phyloP scores from a whole-genome alignment of 2,888 invertebrate species.

The Diabrotica balteata region DNA sequence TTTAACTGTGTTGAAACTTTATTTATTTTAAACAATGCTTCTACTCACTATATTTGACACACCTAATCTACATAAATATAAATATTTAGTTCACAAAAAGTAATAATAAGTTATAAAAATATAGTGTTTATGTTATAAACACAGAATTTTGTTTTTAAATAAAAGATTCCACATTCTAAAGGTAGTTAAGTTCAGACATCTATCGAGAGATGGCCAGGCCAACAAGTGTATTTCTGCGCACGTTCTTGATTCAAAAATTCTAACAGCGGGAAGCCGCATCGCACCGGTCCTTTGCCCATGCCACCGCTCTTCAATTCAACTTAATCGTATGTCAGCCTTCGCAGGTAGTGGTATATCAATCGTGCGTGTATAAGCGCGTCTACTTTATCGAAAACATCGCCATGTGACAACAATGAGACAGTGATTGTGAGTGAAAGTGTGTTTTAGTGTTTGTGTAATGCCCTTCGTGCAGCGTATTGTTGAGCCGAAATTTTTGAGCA shows the following conservation, averaged over 20 bases:
- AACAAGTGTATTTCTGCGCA: slow-evolving; percentile 13
- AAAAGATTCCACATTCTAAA: too few species aligned
- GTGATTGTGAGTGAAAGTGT: slow-evolving; percentile 33
- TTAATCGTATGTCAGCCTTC: slow-evolving; percentile 24
- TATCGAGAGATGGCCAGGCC: neutral
- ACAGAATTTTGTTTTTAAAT: too few species aligned
- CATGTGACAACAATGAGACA: slow-evolving; percentile 30
- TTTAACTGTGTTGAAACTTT: too few species aligned
- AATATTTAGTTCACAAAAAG: too few species aligned
- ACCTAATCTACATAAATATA: too few species aligned
- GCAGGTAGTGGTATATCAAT: slow-evolving; percentile 4
- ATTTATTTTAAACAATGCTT: too few species aligned
- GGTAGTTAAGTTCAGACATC: neutral
- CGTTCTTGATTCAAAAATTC: slow-evolving; percentile 17
- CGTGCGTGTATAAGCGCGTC: slow-evolving; percentile 31
- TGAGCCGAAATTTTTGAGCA: slow-evolving; percentile 81
- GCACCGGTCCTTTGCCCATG: slow-evolving; percentile 20
- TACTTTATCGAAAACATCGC: slow-evolving; percentile 20
- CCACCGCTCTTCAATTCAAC: slow-evolving; percentile 6
- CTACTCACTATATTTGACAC: too few species aligned
- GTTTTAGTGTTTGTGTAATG: slow-evolving; percentile 62
- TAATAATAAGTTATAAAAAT: too few species aligned
- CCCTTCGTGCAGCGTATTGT: slow-evolving; percentile 87
- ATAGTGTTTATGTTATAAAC: too few species aligned
- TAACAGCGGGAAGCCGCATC: slow-evolving; percentile 22